Evolutionary conservation across 2,797 vertebrate genomes (phyloP), one percentile per base, ranked within the genome.

Genomic region (Synaphobranchus kaupii): DNA sequence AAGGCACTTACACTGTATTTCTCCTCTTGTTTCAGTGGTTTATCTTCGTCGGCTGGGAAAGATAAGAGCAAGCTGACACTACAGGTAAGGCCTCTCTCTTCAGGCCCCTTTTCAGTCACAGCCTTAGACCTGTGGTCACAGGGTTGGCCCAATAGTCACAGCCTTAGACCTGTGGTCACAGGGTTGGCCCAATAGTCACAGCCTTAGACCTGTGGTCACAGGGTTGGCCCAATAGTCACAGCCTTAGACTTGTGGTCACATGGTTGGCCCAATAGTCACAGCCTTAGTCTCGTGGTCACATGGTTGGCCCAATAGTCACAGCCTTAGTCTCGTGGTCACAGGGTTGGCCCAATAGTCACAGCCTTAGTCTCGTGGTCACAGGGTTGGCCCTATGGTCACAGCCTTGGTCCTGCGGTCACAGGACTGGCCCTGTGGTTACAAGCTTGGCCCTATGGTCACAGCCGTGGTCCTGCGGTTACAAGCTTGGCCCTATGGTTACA

Each of bases 21-120:
- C 25, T 25, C 34, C 10, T 34, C 5, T 44, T 52, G 17, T 63
- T 34, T 47, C 44, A 81, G 31, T 58, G 84, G 83, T 48, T 87
- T 76, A 10, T 86, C 85, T 25, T 88, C 81, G 1, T 82, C 63
- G 28, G 28, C 86, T 83, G 86, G 81, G 48, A 87, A 87, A 73
- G 86, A 87, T 34, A 71, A 82, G 63, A 83, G 34, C 80, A 83
- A 71, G 48, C 60, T 68, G 28, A 34, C 80, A 12, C 81, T 83
- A 25, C 86, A 87, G 86, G 86, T 87, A 73, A 83, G 80, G 25
- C 60, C 44, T 48, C 47, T 9, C 0, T n/a, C 4, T 88, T 58
- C 20, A 47, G 31, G 22, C 20, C 20, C 39, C 25, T 78, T 20
- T 81, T 48, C 20, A 58, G 48, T 47, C 78, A 60, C 31, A 60